A percentile compares a stretch with the other conserved stretches of the same genome.
phyloP scores from a whole-genome alignment of 2,888 invertebrate genomes.

The Mimas tiliae region DNA sequence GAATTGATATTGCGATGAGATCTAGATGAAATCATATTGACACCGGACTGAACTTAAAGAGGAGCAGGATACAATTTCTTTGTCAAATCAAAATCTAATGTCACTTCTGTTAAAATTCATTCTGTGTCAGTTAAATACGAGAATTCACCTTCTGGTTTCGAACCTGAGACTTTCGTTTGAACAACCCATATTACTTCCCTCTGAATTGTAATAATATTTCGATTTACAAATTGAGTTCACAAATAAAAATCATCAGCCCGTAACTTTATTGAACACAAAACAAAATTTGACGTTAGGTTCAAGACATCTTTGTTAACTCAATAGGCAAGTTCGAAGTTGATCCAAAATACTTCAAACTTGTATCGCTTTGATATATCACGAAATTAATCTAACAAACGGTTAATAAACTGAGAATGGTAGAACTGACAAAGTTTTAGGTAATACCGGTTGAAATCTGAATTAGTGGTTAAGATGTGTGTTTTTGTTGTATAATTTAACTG shows the following conservation, averaged over 20 bases:
- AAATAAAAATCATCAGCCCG: background rate
- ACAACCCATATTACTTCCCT: no score
- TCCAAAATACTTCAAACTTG: conserved; percentile 24
- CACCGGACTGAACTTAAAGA: no score
- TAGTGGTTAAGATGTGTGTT: background rate
- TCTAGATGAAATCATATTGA: no score
- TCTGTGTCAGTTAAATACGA: no score
- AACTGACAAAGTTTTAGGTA: conserved; percentile 5
- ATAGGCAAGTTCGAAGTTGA: conserved; percentile 15
- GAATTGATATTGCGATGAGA: no score
- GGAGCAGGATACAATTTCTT: no score
- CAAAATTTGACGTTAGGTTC: conserved; percentile 22
- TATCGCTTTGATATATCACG: conserved; percentile 16
- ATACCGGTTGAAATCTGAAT: background rate
- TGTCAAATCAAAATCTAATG: no score
- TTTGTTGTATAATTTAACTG: background rate
- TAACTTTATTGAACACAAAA: background rate
- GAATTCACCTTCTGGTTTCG: no score
- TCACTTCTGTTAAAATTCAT: no score
- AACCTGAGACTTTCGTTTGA: no score
- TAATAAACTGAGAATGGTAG: conserved; percentile 4
- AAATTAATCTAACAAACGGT: conserved; percentile 13
- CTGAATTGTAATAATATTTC: no score
- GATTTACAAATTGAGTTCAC: no score
- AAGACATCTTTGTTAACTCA: conserved; percentile 24